These are phyloP conservation scores for Neocloeon triangulifer DNA, from an alignment of 1,140 invertebrate species.

Conservation along the genomic window DNA sequence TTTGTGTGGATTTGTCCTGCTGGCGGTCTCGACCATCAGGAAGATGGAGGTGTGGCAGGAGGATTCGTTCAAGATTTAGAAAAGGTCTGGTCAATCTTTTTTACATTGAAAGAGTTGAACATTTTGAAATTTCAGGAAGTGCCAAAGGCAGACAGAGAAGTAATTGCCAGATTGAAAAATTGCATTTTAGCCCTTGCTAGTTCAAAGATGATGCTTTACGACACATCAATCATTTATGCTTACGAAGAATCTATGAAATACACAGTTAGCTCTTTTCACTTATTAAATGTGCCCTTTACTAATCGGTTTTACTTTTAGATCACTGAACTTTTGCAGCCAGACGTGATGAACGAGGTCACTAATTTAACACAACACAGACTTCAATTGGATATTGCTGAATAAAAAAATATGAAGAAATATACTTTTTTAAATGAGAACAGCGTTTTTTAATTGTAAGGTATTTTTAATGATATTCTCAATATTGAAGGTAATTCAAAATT, in stretches of 20 bases:
- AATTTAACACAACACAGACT: too few species aligned
- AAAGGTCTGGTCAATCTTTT: conserved; percentile 17
- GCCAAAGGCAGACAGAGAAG: conserved; percentile 43
- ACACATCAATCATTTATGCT: conserved; percentile 77
- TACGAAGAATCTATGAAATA: conserved; percentile 79
- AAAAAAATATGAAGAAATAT: too few species aligned
- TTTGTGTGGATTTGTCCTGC: conserved; percentile 84
- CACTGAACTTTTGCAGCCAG: too few species aligned
- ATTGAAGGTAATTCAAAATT: too few species aligned
- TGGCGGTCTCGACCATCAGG: conserved; percentile 15
- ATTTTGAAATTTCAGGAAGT: conserved; percentile 30
- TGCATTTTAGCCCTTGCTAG: conserved; percentile 67
- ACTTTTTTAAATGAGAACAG: too few species aligned
- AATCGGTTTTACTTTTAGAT: too few species aligned
- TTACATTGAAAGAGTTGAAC: not conserved
- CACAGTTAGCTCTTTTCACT: too few species aligned
- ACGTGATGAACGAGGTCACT: too few species aligned
- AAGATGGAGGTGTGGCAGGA: conserved; percentile 42
- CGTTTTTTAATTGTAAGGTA: too few species aligned
- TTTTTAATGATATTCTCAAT: too few species aligned
- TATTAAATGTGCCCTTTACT: too few species aligned
- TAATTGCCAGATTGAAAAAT: conserved; percentile 69
- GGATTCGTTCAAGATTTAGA: conserved; percentile 65
- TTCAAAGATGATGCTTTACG: conserved; percentile 71
- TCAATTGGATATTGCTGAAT: too few species aligned